Evolutionary conservation across 2,113 vertebrate species (phyloP).

Genomic region (Australoheros scitulus): DNA sequence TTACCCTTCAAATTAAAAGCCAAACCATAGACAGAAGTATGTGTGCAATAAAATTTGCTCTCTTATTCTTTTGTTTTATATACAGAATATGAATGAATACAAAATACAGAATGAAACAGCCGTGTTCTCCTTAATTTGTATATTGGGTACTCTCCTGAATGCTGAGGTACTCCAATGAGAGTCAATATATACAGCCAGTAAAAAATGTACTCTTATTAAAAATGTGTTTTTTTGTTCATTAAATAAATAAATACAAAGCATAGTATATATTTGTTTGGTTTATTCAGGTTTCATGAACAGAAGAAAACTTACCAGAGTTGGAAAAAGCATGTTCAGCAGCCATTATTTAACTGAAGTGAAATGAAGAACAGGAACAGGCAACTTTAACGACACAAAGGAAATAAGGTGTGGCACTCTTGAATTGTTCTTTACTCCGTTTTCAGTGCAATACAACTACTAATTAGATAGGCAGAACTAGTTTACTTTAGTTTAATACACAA

Average conservation of each 20-base stretch:
- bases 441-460: too few relatives aligned
- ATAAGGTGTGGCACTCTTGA: too few relatives aligned
- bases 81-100: not conserved
- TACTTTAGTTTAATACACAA: too few relatives aligned
- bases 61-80: not conserved
- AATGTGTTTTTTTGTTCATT: not conserved
- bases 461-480: too few relatives aligned
- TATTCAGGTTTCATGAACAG: not conserved
- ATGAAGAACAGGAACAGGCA: not conserved
- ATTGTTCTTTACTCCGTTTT: too few relatives aligned
- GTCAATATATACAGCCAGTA: rapidly evolving
- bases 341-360: not conserved
- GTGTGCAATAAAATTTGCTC: not conserved
- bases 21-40: not conserved
- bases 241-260: not conserved
- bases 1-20: not conserved
- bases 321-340: not conserved
- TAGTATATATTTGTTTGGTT: too few relatives aligned
- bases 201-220: not conserved
- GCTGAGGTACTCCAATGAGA: not conserved
- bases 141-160: not conserved
- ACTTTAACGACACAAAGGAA: too few relatives aligned
- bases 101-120: too few relatives aligned
- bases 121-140: too few relatives aligned
- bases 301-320: not conserved